These are phyloP conservation scores for Ceratothoa steindachneri DNA, from an alignment of 2,888 invertebrate species.

Conservation along the genomic window DNA sequence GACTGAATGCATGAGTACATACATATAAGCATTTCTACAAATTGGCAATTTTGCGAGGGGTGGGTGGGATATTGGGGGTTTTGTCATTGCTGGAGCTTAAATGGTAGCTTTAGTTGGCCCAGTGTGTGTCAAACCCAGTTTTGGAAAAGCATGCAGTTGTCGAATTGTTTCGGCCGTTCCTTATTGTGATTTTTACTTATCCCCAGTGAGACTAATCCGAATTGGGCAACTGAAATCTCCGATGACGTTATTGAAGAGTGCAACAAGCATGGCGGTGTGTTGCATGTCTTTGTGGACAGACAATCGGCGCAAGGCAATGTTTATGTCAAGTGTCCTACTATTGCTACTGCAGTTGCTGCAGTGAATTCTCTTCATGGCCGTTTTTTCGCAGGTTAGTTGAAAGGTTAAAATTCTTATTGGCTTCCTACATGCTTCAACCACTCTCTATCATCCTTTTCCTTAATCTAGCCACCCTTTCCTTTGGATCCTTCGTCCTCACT, in stretches of 20 bases:
- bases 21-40: no score
- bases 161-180: background rate
- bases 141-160: no score
- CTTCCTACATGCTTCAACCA: background rate
- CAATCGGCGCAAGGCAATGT: conserved; percentile 93
- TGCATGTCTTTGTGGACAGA: conserved; percentile 92
- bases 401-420: background rate
- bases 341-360: conserved; percentile 90
- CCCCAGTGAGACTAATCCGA: conserved; percentile 18
- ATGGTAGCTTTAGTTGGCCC: no score
- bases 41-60: no score
- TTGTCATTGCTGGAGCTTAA: no score
- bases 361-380: conserved; percentile 95
- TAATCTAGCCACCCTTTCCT: background rate
- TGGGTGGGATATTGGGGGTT: no score
- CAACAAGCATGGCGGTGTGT: conserved; percentile 91
- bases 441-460: background rate
- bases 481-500: background rate
- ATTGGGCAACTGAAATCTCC: conserved; percentile 41
- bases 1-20: no score
- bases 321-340: conserved; percentile 96
- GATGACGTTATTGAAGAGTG: conserved; percentile 63
- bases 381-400: conserved; percentile 82
- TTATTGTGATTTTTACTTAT: background rate
- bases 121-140: no score